Evolutionary conservation across 2,113 vertebrate species (phyloP), one percentile per base, ranked within the genome.

Genomic region (Seriola rivoliana): DNA sequence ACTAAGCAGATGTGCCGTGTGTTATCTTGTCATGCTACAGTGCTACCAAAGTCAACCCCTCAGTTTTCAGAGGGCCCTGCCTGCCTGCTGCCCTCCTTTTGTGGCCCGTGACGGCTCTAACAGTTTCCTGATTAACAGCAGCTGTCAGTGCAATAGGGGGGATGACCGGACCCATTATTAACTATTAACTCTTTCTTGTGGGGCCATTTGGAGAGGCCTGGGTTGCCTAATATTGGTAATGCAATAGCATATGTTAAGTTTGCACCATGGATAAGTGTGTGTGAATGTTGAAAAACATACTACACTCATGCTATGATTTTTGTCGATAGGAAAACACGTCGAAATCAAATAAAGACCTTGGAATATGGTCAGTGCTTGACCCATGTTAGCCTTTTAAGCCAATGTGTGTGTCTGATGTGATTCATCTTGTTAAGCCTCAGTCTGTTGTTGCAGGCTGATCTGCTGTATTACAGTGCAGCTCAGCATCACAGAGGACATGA

Each of bases 1-100:
- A 85, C 75, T 90, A 85, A 93, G 85, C 92, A 93, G 91, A 94
- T 88, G 90, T 78, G 38, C 48, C 63, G 23, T 72, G 50, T 71
- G 83, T 92, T 93, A 92, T 93, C 91, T 90, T 87, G 82, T 88
- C 82, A 71, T 78, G 81, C 78, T 84, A 75, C 71, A 81, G 65
- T 55, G 88, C 71, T 93, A 90, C 91, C 44, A 86, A 88, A 82
- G 63, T 73, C 62, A 88, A 69, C 42, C 73, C 16, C 63, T 80
- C 38, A 5, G 40, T 74, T 79, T 82, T 76, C 59, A 71, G 77
- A 83, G 60, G 76, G 52, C 62, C 50, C 21, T 81, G 77, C 72
- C 69, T 67, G 78, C 89, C 62, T 68, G 74, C 82, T 82, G 82
- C 79, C 81, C 82, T 83, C 50, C 67, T 85, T 66, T 66, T 85